Conservation (phyloP, 2,888 invertebrate genomes). For the Callyntrura sp. region DNA sequence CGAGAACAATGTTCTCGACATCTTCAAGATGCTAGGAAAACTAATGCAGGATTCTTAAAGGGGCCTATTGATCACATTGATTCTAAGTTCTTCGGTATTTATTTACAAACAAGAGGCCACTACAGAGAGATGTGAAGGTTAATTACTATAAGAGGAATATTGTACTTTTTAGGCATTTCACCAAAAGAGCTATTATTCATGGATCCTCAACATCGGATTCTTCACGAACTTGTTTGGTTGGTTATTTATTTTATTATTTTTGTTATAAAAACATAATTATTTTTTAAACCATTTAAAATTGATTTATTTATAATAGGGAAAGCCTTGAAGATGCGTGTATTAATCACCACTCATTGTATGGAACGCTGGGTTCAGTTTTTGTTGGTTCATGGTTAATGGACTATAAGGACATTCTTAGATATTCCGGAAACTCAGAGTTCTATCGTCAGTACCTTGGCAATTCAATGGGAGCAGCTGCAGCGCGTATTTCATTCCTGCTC, state of each 20-base stretch:
- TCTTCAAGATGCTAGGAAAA: conserved; percentile 54
- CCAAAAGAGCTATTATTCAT: conserved; percentile 66
- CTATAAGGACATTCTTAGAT: conserved; percentile 61
- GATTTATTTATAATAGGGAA: no score
- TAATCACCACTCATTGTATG: conserved; percentile 23
- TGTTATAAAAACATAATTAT: no score
- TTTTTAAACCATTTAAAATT: no score
- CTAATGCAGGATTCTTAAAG: conserved; percentile 67
- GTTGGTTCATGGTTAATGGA: conserved; percentile 72
- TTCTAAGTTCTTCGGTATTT: no score
- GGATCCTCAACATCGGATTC: conserved; percentile 58
- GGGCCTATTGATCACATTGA: conserved; percentile 60
- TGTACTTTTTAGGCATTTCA: conserved; percentile 62
- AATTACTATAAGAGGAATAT: no score
- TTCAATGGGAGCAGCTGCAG: conserved; percentile 68
- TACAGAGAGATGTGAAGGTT: no score
- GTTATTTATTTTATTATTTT: no score
- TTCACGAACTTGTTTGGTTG: conserved; percentile 65
- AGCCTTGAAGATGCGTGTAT: conserved; percentile 65
- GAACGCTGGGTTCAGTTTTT: conserved; percentile 54
- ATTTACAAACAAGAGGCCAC: no score
- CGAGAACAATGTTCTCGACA: conserved; percentile 48
- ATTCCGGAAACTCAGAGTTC: conserved; percentile 52
- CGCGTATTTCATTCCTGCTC: conserved; percentile 67
- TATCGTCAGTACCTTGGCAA: conserved; percentile 74